phyloP scores from a whole-genome alignment of 2,888 invertebrate species.

The Thumatha senex region DNA sequence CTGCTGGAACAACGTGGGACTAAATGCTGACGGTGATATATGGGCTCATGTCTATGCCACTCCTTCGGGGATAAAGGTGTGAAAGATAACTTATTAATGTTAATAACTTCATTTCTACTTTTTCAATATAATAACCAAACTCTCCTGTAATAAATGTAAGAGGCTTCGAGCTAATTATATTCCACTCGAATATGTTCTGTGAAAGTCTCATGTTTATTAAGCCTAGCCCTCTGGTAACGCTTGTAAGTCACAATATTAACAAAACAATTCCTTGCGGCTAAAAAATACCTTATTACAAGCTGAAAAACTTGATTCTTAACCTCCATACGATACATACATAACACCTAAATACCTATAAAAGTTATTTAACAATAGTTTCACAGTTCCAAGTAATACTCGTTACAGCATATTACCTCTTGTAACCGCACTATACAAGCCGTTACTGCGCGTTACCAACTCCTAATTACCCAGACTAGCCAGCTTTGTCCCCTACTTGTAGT shows the following conservation, averaged over 20 bases:
- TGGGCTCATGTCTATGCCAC: too few relatives aligned
- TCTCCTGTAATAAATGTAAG: too few relatives aligned
- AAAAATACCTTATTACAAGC: neutral
- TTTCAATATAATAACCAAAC: too few relatives aligned
- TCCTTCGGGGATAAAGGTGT: too few relatives aligned
- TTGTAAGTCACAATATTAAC: too few relatives aligned
- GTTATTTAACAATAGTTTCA: constrained; percentile 15
- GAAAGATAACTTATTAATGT: too few relatives aligned
- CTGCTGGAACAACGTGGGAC: too few relatives aligned
- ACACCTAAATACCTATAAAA: constrained; percentile 14
- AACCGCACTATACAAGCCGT: constrained; percentile 25
- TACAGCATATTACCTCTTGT: constrained; percentile 31
- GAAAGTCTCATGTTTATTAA: too few relatives aligned
- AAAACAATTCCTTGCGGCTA: neutral
- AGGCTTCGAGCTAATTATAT: neutral
- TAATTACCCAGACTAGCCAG: constrained; percentile 39
- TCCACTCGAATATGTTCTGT: neutral
- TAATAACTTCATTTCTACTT: too few relatives aligned
- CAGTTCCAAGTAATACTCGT: constrained; percentile 22
- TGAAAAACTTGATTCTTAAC: neutral
- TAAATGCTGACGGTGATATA: too few relatives aligned
- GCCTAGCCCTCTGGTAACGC: too few relatives aligned
- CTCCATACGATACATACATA: constrained; percentile 1
- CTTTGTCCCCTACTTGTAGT: constrained; percentile 23
- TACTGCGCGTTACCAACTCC: constrained; percentile 33